A percentile compares a stretch with the other conserved stretches of the same genome.
These are phyloP conservation scores for Coecobrya sp. DNA, from an alignment of 2,888 invertebrate genomes.

Conservation along the genomic window DNA sequence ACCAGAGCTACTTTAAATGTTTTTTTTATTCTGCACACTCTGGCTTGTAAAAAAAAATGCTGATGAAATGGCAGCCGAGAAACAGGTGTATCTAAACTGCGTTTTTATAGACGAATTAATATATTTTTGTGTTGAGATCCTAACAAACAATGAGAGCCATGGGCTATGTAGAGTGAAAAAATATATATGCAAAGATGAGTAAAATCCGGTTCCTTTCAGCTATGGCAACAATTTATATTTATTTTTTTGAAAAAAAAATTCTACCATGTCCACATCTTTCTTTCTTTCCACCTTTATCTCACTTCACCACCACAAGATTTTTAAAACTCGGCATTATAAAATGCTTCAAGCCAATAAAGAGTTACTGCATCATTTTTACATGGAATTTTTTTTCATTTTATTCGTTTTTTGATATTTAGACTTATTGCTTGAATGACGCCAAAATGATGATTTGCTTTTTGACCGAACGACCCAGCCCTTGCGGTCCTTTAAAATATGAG, in stretches of 20 bases:
- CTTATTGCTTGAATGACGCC: neutral
- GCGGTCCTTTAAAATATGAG: conserved; percentile 33
- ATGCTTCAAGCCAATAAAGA: conserved; percentile 43
- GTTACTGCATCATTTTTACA: neutral
- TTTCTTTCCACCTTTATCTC: conserved; percentile 55
- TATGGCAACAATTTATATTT: conserved; percentile 77
- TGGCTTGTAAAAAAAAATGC: neutral
- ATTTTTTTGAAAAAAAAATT: conserved; percentile 62
- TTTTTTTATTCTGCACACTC: neutral
- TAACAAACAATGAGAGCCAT: conserved; percentile 58
- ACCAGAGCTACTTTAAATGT: neutral
- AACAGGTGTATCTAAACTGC: conserved; percentile 48
- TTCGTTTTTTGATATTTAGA: neutral
- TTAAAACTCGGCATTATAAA: too few species aligned
- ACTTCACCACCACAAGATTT: neutral
- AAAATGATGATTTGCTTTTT: conserved; percentile 39
- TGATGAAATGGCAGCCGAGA: neutral
- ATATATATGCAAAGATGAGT: conserved; percentile 72
- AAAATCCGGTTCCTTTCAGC: conserved; percentile 82
- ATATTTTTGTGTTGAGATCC: neutral
- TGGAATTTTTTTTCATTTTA: neutral
- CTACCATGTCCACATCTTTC: conserved; percentile 74
- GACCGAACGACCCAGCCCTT: conserved; percentile 69
- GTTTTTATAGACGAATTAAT: neutral
- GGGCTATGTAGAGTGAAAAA: conserved; percentile 69